A percentile compares a stretch with the other conserved stretches of the same genome.
These are phyloP conservation scores for Gallinago undulata DNA, from an alignment of 2,113 vertebrate genomes.

Conservation along the genomic window DNA sequence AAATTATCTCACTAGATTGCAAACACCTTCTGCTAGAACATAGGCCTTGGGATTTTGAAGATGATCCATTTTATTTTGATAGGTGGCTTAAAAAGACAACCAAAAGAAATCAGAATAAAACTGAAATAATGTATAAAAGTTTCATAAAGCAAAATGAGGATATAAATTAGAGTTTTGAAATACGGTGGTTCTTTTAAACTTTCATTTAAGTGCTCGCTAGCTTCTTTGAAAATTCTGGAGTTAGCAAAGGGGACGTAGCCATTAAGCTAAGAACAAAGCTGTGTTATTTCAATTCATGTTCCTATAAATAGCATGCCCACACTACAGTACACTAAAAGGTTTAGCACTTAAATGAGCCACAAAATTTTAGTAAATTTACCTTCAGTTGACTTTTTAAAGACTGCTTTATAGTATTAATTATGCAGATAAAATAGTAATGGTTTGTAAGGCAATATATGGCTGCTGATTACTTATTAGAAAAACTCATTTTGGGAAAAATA, in stretches of 20 bases:
- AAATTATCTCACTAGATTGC: neutral
- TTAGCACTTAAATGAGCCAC: neutral
- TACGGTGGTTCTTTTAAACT: neutral
- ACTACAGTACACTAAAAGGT: neutral
- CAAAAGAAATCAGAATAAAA: neutral
- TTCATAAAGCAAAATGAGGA: neutral
- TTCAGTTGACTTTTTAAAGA: neutral
- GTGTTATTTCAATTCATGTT: neutral
- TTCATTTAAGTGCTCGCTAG: neutral
- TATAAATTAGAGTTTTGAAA: neutral
- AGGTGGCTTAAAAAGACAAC: neutral
- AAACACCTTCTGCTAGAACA: neutral
- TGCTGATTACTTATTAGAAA: neutral
- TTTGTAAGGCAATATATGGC: neutral
- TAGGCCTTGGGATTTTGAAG: neutral
- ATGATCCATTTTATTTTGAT: neutral
- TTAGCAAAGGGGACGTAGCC: neutral
- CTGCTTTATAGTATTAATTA: neutral
- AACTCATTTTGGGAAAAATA: neutral
- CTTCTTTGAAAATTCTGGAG: neutral
- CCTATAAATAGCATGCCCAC: neutral
- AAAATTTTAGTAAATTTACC: neutral
- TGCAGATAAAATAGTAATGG: neutral
- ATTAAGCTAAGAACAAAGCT: neutral
- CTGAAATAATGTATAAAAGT: neutral